phyloP scores from a whole-genome alignment of 2,113 vertebrate genomes.

The Trichechus manatus region DNA sequence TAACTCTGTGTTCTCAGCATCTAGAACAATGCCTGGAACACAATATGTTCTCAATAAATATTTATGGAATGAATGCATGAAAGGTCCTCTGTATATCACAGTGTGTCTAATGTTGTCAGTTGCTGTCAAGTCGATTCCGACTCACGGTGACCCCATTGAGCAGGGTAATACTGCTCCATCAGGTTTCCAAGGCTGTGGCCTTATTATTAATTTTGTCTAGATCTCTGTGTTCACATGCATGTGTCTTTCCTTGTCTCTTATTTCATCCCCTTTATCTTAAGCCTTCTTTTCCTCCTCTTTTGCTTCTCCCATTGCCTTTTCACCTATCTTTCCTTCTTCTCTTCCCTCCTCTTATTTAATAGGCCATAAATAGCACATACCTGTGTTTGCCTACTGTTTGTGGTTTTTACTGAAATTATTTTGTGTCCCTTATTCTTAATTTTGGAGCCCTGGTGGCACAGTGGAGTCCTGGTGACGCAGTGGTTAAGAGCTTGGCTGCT shows the following conservation, averaged over 20 bases:
- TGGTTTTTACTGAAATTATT: neutral
- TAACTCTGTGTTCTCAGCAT: neutral
- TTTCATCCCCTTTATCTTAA: neutral
- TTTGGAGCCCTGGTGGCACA: neutral
- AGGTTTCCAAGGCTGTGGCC: neutral
- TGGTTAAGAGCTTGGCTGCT: no score
- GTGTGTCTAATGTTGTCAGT: neutral
- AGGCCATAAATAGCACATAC: neutral
- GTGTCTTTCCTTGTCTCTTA: neutral
- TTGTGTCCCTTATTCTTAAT: neutral
- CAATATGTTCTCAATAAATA: neutral
- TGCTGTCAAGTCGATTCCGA: no score
- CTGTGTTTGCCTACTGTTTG: neutral
- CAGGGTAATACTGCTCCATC: neutral
- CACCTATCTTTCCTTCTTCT: neutral
- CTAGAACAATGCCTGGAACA: neutral
- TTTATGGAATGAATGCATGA: neutral
- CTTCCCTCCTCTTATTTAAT: neutral
- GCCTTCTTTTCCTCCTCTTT: neutral
- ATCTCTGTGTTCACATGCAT: fast-evolving
- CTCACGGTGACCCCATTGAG: neutral
- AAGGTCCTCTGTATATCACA: neutral
- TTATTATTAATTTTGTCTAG: neutral
- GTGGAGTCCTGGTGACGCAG: no score
- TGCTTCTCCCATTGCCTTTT: neutral